These are phyloP conservation scores for Leptinotarsa texana DNA, from an alignment of 1,140 invertebrate genomes.

Conservation along the genomic window DNA sequence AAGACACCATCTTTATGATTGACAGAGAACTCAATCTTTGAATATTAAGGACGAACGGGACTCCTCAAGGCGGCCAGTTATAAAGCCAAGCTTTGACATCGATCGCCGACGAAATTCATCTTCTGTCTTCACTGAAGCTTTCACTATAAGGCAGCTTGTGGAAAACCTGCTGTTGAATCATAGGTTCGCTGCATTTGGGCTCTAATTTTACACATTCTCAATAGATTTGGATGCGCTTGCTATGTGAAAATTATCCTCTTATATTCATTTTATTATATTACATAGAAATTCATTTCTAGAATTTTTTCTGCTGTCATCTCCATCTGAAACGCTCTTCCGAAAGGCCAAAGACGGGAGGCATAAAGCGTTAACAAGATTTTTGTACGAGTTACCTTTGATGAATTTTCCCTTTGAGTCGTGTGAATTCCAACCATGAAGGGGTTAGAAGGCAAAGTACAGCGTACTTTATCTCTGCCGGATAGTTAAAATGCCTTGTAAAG, in stretches of 20 bases:
- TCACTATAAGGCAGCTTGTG: no score
- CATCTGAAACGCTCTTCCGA: not conserved
- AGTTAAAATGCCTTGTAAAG: not conserved
- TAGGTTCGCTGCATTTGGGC: no score
- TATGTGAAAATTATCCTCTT: not conserved
- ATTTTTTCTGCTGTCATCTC: not conserved
- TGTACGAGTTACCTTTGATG: not conserved
- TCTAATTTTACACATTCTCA: no score
- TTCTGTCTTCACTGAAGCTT: no score
- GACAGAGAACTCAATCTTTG: no score
- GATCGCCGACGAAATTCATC: no score
- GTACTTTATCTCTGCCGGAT: not conserved
- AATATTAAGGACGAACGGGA: no score
- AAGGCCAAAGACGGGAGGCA: not conserved
- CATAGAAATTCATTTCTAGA: not conserved
- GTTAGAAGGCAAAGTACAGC: not conserved
- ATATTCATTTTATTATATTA: not conserved
- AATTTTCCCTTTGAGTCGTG: conserved; percentile 2
- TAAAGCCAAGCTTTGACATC: no score
- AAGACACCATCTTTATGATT: no score
- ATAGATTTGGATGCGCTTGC: no score
- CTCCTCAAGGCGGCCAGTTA: no score
- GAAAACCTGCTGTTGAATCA: no score
- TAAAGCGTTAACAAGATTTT: not conserved
- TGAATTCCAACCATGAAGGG: not conserved